phyloP scores from a whole-genome alignment of 35 echinoderm and acorn worm genomes.

The Ophioderma brevispina region DNA sequence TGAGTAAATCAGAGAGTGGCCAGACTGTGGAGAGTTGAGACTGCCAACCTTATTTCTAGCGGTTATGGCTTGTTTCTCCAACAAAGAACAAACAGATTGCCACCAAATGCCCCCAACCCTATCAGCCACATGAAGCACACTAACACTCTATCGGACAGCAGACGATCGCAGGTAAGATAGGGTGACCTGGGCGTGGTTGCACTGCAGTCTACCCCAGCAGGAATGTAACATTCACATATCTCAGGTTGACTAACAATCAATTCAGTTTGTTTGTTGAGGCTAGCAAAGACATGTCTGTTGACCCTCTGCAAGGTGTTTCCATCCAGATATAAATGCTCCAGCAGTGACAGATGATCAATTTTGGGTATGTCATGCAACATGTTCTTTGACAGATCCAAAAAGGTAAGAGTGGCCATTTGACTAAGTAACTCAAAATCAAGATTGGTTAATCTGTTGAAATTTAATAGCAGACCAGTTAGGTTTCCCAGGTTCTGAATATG shows the following conservation, averaged over 20 bases:
- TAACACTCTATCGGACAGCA: slow-evolving; percentile 42
- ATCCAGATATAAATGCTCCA: neutral
- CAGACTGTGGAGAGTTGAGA: slow-evolving; percentile 36
- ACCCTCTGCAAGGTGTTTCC: neutral
- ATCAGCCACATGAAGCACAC: slow-evolving; percentile 60
- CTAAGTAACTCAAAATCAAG: neutral
- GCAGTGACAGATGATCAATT: neutral
- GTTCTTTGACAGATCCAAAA: neutral
- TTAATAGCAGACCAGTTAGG: neutral
- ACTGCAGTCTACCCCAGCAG: neutral
- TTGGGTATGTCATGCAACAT: neutral
- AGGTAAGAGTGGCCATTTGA: neutral
- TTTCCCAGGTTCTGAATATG: neutral
- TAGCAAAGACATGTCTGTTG: neutral
- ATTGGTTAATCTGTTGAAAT: neutral
- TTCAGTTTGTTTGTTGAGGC: neutral
- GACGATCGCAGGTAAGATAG: slow-evolving; percentile 50
- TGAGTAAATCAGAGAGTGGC: slow-evolving; percentile 65
- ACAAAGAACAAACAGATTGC: slow-evolving; percentile 58
- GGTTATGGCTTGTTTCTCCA: slow-evolving; percentile 38
- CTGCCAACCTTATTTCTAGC: slow-evolving; percentile 31
- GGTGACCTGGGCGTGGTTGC: neutral
- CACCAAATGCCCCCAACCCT: slow-evolving; percentile 47
- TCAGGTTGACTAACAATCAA: neutral
- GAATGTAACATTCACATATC: neutral